A percentile compares a stretch with the other conserved stretches of the same genome.
phyloP scores from a whole-genome alignment of 2,797 vertebrate species.

The Melanitta fusca region DNA sequence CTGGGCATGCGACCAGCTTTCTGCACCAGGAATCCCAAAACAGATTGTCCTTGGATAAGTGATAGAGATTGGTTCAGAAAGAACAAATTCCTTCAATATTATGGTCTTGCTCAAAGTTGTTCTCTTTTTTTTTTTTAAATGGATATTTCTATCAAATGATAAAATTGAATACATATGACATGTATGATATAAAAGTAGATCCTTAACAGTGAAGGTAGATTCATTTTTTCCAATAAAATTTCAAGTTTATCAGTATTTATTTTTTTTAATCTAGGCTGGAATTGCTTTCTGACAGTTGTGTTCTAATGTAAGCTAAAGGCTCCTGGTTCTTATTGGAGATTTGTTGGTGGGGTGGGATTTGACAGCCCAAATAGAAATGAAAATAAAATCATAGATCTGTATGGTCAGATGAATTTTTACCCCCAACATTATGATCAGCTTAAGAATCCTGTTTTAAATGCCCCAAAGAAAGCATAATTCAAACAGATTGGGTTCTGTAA shows the following conservation, averaged over 20 bases:
- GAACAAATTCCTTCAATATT: neutral
- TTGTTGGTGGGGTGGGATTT: neutral
- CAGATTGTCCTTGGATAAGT: neutral
- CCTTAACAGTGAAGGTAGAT: neutral
- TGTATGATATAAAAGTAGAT: neutral
- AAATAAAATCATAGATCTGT: too few relatives aligned
- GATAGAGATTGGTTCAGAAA: neutral
- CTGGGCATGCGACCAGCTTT: neutral
- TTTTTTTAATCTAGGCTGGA: neutral
- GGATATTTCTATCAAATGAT: neutral
- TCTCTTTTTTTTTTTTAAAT: neutral
- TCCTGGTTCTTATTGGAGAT: neutral
- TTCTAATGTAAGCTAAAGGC: neutral
- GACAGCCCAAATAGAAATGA: neutral
- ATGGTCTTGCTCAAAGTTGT: neutral
- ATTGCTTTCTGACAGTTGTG: neutral
- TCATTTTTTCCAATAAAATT: neutral
- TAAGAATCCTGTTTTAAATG: neutral
- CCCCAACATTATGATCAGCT: neutral
- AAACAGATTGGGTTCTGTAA: neutral
- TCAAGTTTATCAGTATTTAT: neutral
- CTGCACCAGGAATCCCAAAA: neutral
- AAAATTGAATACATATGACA: neutral
- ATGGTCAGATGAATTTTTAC: neutral
- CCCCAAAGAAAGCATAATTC: neutral